Evolutionary conservation across 2,113 vertebrate genomes (phyloP).

Genomic region (Anser cygnoides): DNA sequence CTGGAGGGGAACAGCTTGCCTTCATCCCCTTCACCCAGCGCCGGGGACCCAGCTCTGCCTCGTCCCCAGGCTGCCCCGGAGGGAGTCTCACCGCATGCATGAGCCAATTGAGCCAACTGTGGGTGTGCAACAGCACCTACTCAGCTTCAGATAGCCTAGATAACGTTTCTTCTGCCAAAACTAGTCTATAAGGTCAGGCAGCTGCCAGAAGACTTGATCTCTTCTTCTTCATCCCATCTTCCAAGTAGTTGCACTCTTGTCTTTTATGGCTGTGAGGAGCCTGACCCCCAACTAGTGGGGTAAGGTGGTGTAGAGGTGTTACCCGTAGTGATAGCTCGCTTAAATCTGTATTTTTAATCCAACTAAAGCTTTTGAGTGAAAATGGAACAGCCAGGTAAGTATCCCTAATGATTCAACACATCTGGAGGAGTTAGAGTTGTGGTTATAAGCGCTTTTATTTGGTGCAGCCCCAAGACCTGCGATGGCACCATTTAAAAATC

Average conservation of each 20-base stretch:
- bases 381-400: not conserved
- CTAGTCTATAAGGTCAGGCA: not conserved
- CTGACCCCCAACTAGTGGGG: too few relatives aligned
- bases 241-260: not conserved
- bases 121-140: too few relatives aligned
- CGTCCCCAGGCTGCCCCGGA: not conserved
- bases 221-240: fast-evolving
- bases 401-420: not conserved
- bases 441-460: not conserved
- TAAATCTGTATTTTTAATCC: not conserved
- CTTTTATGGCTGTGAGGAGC: not conserved
- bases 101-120: not conserved
- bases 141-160: not conserved
- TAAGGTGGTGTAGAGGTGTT: not conserved
- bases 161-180: not conserved
- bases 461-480: not conserved
- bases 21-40: not conserved
- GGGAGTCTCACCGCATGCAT: fast-evolving
- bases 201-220: too few relatives aligned
- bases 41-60: not conserved
- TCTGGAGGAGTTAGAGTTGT: not conserved
- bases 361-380: not conserved
- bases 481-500: not conserved
- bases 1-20: not conserved
- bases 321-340: not conserved